Conservation (phyloP, 2,797 vertebrate species). For the Clarias platycephalus region DNA sequence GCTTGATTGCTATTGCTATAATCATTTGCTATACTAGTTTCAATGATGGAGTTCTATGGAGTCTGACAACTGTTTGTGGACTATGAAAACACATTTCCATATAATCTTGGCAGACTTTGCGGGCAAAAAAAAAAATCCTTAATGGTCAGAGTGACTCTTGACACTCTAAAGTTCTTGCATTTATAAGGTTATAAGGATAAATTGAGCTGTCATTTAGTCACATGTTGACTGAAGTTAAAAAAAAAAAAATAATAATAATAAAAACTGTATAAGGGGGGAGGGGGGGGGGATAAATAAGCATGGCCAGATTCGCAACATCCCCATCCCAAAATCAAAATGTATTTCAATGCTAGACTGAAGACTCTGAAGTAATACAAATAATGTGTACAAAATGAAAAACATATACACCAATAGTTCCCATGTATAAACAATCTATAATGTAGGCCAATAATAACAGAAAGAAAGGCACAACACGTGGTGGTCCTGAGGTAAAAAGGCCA, state of each 20-base stretch:
- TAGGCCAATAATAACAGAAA: conserved; percentile 34
- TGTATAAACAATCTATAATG: background rate
- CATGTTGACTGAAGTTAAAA: background rate
- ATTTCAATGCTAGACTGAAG: conserved; percentile 2
- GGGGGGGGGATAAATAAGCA: too few relatives aligned
- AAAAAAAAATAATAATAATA: background rate
- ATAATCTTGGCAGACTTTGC: background rate
- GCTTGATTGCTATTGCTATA: conserved; percentile 25
- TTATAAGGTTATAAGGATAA: background rate
- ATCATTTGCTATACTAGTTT: conserved; percentile 11
- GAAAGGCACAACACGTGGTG: conserved; percentile 71
- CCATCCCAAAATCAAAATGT: background rate
- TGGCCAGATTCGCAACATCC: background rate
- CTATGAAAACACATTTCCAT: background rate
- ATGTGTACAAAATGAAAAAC: background rate
- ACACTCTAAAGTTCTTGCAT: background rate
- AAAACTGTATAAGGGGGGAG: too few relatives aligned
- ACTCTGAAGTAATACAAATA: conserved; percentile 2
- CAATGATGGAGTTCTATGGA: background rate
- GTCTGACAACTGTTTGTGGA: background rate
- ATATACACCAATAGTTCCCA: background rate
- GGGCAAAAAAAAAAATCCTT: background rate
- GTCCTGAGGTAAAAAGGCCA: conserved; percentile 70
- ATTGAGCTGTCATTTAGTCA: background rate
- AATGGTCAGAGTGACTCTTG: background rate